Evolutionary conservation across 2,888 invertebrate genomes (phyloP).

Genomic region (Urechis unicinctus): DNA sequence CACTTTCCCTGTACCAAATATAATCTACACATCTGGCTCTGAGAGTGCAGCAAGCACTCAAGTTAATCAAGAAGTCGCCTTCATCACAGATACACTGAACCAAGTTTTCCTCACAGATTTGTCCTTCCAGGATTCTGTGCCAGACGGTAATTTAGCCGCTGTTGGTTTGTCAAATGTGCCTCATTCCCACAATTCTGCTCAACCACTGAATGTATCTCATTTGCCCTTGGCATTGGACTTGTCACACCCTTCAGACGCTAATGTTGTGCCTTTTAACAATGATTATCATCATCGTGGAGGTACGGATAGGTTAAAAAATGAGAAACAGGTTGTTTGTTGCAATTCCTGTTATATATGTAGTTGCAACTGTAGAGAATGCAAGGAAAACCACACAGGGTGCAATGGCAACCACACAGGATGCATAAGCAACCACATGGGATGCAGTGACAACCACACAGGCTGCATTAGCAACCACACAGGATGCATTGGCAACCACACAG

Average conservation of each 20-base stretch:
- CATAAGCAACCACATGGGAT: neutral
- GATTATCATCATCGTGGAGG: too few relatives aligned
- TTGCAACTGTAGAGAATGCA: too few relatives aligned
- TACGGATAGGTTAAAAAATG: too few relatives aligned
- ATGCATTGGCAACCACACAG: neutral
- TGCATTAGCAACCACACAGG: neutral
- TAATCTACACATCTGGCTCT: constrained; percentile 2
- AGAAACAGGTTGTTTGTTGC: too few relatives aligned
- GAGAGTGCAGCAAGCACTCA: neutral
- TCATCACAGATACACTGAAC: constrained; percentile 17
- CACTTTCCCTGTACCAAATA: too few relatives aligned
- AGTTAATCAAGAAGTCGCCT: constrained; percentile 7
- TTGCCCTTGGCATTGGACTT: too few relatives aligned
- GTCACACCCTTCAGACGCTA: too few relatives aligned
- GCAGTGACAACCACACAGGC: neutral
- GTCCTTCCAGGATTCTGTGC: neutral
- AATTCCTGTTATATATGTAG: too few relatives aligned
- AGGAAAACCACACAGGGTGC: too few relatives aligned
- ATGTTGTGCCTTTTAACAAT: too few relatives aligned
- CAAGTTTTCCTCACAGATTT: constrained; percentile 16
- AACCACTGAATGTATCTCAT: too few relatives aligned
- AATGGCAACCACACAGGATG: too few relatives aligned
- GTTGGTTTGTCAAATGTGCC: neutral
- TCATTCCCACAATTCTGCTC: neutral
- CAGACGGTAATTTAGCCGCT: neutral